A percentile compares a stretch with the other conserved stretches of the same genome.
These are phyloP conservation scores for Lysandra bellargus DNA, from an alignment of 2,888 invertebrate species.

Conservation along the genomic window DNA sequence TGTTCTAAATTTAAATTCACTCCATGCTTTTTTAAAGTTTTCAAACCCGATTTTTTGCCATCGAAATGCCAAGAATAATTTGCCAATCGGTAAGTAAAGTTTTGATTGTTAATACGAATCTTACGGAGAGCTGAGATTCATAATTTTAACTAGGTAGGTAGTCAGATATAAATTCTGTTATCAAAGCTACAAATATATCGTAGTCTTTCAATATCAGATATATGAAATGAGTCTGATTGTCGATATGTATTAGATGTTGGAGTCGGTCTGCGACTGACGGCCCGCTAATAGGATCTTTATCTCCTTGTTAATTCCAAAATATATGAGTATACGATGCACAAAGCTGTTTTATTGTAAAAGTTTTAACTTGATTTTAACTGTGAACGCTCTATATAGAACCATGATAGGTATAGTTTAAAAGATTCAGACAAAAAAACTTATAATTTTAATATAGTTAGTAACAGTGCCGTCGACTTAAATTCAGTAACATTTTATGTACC, in stretches of 20 bases:
- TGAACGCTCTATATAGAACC: background rate
- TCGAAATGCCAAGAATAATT: background rate
- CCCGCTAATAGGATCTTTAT: slow-evolving; percentile 12
- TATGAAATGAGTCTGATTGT: background rate
- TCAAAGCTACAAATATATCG: background rate
- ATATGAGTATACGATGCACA: background rate
- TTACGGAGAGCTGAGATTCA: too few species aligned
- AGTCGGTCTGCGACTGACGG: slow-evolving; percentile 4
- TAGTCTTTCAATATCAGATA: background rate
- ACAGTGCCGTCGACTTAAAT: too few species aligned
- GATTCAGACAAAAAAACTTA: too few species aligned
- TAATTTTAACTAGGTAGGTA: too few species aligned
- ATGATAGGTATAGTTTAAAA: too few species aligned
- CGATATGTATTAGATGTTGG: slow-evolving; percentile 6
- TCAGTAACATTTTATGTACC: background rate
- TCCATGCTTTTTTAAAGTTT: background rate
- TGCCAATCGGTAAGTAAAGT: slow-evolving; percentile 1
- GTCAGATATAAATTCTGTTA: background rate
- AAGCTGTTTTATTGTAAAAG: background rate
- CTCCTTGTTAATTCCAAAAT: slow-evolving; percentile 11
- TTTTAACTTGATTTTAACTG: background rate
- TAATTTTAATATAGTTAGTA: too few species aligned
- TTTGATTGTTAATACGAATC: background rate
- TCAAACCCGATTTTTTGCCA: background rate
- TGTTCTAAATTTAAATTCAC: slow-evolving; percentile 8